These are phyloP conservation scores for Patagioenas fasciata DNA, from an alignment of 2,113 vertebrate species.

Conservation along the genomic window DNA sequence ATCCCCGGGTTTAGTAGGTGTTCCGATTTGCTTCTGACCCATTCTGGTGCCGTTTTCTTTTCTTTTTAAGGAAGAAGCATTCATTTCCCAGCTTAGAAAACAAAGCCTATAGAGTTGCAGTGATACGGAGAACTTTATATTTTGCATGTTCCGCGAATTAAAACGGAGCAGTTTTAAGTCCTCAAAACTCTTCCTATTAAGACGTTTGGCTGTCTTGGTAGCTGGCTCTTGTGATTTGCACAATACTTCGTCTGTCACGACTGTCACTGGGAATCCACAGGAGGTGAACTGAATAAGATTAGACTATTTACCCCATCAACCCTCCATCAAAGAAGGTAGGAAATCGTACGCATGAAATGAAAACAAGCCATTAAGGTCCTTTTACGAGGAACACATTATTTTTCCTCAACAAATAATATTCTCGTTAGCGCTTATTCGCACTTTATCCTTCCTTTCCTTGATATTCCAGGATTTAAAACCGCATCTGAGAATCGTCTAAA, in stretches of 20 bases:
- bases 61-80: not conserved
- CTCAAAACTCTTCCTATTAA: conserved; percentile 28
- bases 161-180: not conserved
- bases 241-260: conserved; percentile 74
- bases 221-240: conserved; percentile 72
- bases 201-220: conserved; percentile 16
- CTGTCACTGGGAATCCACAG: conserved; percentile 72
- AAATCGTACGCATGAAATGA: conserved; percentile 72
- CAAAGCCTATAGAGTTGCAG: not conserved
- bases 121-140: not conserved
- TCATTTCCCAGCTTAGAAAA: not conserved
- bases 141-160: not conserved
- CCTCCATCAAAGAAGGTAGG: conserved; percentile 77
- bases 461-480: not conserved
- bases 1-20: not conserved
- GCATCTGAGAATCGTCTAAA: not conserved
- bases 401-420: conserved; percentile 64
- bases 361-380: conserved; percentile 72
- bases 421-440: conserved; percentile 72
- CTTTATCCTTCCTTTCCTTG: not conserved
- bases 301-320: conserved; percentile 81
- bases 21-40: not conserved
- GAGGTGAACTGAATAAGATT: conserved; percentile 80
- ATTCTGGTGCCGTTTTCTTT: not conserved
- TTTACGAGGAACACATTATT: conserved; percentile 60